Base-by-base conservation (phyloP, 1,140 invertebrate genomes). In the Leptinotarsa texana region DNA sequence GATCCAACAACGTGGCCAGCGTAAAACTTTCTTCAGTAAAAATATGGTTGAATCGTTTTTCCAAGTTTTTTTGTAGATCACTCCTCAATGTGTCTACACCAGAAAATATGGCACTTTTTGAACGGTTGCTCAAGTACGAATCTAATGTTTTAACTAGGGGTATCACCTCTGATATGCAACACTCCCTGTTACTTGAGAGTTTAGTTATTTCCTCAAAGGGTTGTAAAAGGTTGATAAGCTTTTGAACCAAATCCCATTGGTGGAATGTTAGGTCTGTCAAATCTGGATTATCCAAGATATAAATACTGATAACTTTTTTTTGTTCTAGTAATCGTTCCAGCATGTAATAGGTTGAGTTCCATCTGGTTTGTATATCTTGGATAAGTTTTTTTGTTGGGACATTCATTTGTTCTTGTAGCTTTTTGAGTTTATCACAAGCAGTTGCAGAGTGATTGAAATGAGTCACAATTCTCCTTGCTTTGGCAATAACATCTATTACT, bases 131-230 rank as follows among this genome's bases (percentile, higher is more conserved):
- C 47, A 74, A 33, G 66, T 74, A 74, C 61, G n/a, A 61, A 15
- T 18, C 42, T 65, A 74, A 66, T 42, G 73, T 47, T 66, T 22
- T 69, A 62, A 73, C 48, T 27, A 62, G 66, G 4, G 77, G 77
- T 24, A 78, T 78, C 15, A 74, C 65, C 42, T 78, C 77, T 21
- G 77, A 78, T 13, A 78, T 69, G 11, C 27, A 73, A 15, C 68
- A 72, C n/a, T 33, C 42, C 13, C 21, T 33, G 13, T 72, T 74
- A 72, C 72, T 78, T 42, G 69, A 47, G 49, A 76, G 63, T 74
- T 78, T 78, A 22, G 77, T 78, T 17, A 78, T 72, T 68, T 78
- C 77, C 51, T 78, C 75, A 71, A 78, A 76, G 18, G 73, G 75
- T 69, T 78, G 69, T 24, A 78, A 65, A 21, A 78, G 68, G 24